Base-by-base conservation (phyloP, 1,140 invertebrate genomes). In the Eueides isabella region DNA sequence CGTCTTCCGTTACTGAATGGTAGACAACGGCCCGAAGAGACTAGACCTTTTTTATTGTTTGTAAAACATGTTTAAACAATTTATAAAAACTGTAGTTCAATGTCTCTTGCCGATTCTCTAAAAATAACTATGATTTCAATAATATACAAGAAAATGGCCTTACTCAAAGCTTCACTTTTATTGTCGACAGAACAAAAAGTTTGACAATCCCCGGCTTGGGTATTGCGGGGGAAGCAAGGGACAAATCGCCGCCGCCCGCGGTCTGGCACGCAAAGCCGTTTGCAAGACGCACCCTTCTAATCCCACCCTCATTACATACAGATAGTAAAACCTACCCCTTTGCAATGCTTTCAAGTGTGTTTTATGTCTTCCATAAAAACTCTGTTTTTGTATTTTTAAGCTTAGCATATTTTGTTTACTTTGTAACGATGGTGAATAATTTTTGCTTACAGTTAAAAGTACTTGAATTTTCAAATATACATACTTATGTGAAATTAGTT, bases 251-350 rank as follows among this genome's bases (percentile, higher is more conserved):
- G 63, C 75, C 82, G 88, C 83, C 84, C 88, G 86, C 85, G 88
- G 89, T 71, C 82, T 74, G 87, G 88, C 90, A 92, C 90, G 90
- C 87, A 89, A 79, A 77, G 78, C 83, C 87, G 86, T 89, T 88
- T 88, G 88, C 89, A 92, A 92, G 90, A 91, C 85, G 89, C 86
- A 89, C 89, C 89, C 89, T 88, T 84, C 83, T 87, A 90, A 89
- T 88, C 77, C 79, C 79, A 71, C 84, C 82, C 84, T 89, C 85
- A 87, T 91, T 90, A 91, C 86, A 90, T 89, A 89, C 80, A 87
- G 84, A 89, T 87, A 89, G 85, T 90, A 85, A 89, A 88, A 89
- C 83, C 48, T 55, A 55, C 48, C 48, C 48, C 48, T 44, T 38
- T 26, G 48, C 48, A 3, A 26, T 23, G 48, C 23, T 55, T 44